These are phyloP conservation scores for Melangyna quadrimaculata DNA, from an alignment of 2,888 invertebrate genomes.

Conservation along the genomic window DNA sequence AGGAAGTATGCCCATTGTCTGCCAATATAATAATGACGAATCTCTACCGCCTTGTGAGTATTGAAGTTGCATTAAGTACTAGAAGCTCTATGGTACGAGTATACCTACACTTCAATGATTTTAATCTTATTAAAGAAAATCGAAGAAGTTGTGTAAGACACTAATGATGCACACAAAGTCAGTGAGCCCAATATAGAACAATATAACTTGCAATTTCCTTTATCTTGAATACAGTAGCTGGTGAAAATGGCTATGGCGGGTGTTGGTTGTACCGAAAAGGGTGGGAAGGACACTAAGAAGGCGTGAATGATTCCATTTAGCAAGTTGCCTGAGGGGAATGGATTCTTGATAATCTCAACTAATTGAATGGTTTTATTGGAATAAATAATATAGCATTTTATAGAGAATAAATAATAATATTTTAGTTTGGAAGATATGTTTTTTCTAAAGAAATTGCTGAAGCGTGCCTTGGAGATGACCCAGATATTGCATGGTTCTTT, in stretches of 20 bases:
- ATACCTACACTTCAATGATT: not conserved
- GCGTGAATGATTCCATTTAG: conserved; percentile 25
- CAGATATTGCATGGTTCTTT: conserved; percentile 14
- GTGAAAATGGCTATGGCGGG: too few species aligned
- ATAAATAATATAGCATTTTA: conserved; percentile 35
- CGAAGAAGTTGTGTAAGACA: conserved; percentile 35
- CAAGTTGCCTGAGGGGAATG: conserved; percentile 1
- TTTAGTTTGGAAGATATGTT: not conserved
- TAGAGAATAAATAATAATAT: not conserved
- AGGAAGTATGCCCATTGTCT: conserved; percentile 1
- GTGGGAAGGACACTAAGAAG: not conserved
- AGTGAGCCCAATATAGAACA: not conserved
- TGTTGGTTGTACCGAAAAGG: not conserved
- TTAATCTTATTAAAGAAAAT: conserved; percentile 42
- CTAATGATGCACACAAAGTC: conserved; percentile 25
- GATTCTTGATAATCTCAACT: conserved; percentile 37
- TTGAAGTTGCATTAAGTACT: conserved; percentile 2
- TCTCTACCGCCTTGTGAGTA: conserved; percentile 5
- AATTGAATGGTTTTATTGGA: conserved; percentile 53
- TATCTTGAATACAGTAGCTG: not conserved
- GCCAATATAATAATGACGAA: conserved; percentile 6
- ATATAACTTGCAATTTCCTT: not conserved
- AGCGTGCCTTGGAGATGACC: conserved; percentile 19
- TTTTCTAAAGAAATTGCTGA: not conserved
- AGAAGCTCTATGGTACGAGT: not conserved